Base-by-base conservation (phyloP, 2,113 vertebrate species). In the Xiphophorus maculatus region DNA sequence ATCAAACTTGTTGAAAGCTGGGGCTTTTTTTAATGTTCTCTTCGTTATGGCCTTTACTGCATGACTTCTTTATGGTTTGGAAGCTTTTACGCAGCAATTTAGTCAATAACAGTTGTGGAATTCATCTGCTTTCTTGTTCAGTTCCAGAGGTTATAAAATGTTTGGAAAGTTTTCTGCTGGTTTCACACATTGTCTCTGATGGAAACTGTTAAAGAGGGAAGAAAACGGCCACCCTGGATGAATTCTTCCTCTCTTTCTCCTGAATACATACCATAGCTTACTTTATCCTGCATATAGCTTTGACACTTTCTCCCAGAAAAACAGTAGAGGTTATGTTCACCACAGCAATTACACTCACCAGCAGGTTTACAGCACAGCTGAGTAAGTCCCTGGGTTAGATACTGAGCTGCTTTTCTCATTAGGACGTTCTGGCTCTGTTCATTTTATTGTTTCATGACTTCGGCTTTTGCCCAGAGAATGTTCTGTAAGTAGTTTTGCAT, bases 171-270 rank as follows among this genome's bases (percentile, higher is more conserved):
- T 72, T 74, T 75, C 69, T 54, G 2, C 69, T 63, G 63, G 71
- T 84, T 91, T 87, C 86, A 89, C 86, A 89, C 83, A 58, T 87
- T 81, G 65, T 90, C 82, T 91, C 71, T 76, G 70, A 83, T 82
- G 84, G 80, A 65, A 25, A 22, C 0, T 22, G 33, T 66, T 28
- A 61, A 8, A 66, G n/a, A 74, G 33, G 22, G 69, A 48, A 62
- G 27, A 69, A 75, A 68, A 64, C 29, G 83, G 81, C 84, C 90
- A 89, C 86, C 86, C 66, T 77, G 74, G 66, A 83, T 74, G 65
- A 76, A 77, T 77, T 83, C 48, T 80, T 71, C 4, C 33, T 64
- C 30, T 48, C 51, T 33, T 37, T 69, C 32, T 79, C 44, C 27
- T 73, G 28, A 75, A 73, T 35, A 32, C 73, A 65, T 74, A 79